These are phyloP conservation scores for Coremacera marginata DNA, from an alignment of 2,888 invertebrate species.

Conservation along the genomic window DNA sequence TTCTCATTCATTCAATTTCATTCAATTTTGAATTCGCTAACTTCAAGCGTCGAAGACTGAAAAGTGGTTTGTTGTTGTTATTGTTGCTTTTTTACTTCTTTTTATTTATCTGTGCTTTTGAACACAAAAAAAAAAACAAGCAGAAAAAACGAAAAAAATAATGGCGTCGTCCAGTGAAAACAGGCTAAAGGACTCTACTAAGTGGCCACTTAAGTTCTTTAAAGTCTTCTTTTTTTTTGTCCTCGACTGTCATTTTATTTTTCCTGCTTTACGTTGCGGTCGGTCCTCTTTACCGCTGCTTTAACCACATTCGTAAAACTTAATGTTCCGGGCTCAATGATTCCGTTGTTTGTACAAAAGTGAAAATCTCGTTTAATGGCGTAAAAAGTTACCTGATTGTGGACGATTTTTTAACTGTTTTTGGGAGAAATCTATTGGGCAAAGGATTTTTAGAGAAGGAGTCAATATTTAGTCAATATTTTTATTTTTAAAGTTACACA, in stretches of 20 bases:
- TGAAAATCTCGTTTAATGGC: conserved; percentile 37
- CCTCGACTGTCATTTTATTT: background rate
- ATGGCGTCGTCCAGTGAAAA: conserved; percentile 3
- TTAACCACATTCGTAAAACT: background rate
- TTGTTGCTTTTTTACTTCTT: background rate
- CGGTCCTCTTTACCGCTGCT: conserved; percentile 5
- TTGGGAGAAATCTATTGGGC: background rate
- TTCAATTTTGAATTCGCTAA: conserved; percentile 10
- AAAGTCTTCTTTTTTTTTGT: background rate
- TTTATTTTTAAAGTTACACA: too few species aligned
- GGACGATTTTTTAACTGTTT: background rate
- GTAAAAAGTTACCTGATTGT: conserved; percentile 41
- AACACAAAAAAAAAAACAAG: background rate
- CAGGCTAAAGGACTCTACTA: conserved; percentile 23
- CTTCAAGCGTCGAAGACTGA: background rate
- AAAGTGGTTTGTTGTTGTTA: background rate
- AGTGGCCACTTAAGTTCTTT: conserved; percentile 31
- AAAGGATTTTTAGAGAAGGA: too few species aligned
- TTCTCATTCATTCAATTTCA: conserved; percentile 7
- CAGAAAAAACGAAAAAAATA: background rate
- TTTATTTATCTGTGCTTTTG: background rate
- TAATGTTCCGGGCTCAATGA: conserved; percentile 2
- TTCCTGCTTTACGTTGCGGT: background rate
- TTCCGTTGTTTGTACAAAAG: conserved; percentile 21
- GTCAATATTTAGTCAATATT: too few species aligned